Percentiles rank a stretch among this genome's conserved stretches.
Evolutionary conservation across 2,797 vertebrate genomes (phyloP).

Genomic region (Thripadectes ignobilis): DNA sequence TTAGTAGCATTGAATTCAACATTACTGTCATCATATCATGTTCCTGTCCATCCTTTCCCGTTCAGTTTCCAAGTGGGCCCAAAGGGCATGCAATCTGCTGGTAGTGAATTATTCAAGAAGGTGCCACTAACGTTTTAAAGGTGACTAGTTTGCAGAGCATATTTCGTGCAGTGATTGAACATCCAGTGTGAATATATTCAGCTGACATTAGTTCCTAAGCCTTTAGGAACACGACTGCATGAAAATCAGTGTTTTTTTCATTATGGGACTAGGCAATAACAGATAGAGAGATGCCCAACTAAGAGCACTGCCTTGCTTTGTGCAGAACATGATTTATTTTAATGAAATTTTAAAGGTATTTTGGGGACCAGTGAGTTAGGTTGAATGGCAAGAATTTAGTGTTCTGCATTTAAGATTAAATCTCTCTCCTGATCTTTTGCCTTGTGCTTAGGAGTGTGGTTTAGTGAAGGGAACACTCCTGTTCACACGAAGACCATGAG

Average conservation of each 20-base stretch:
- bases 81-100: background rate
- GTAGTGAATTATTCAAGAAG: background rate
- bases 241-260: background rate
- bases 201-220: background rate
- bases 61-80: background rate
- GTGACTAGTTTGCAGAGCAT: background rate
- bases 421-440: background rate
- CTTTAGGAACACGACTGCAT: background rate
- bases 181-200: background rate
- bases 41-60: background rate
- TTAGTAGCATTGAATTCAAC: background rate
- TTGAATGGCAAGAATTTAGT: background rate
- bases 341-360: background rate
- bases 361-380: background rate
- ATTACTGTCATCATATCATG: background rate
- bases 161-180: background rate
- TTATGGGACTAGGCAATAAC: background rate
- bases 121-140: background rate
- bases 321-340: background rate
- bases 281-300: background rate
- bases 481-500: fast-evolving
- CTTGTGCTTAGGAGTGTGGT: background rate
- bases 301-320: background rate
- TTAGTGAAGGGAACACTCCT: background rate
- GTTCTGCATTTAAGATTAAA: background rate